A percentile compares a stretch with the other conserved stretches of the same genome.
Conservation (phyloP, 2,888 invertebrate genomes). For the Ichneumoninae sp. region DNA sequence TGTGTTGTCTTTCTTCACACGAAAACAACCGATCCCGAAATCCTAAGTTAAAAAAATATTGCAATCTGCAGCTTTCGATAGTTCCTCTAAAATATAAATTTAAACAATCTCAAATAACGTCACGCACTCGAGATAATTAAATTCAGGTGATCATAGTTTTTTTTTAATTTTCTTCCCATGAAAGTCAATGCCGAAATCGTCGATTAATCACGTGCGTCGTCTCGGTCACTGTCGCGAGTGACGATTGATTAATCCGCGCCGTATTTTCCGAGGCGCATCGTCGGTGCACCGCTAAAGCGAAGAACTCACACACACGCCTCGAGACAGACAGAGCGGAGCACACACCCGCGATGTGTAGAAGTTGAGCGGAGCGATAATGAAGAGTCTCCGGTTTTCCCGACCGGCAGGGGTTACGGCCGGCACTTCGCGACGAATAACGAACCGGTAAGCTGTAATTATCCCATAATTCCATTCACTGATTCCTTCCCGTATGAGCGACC, state of each 20-base stretch:
- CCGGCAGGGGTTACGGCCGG: background rate
- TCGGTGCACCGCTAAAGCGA: conserved; percentile 15
- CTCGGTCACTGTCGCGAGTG: conserved; percentile 31
- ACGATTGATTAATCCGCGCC: conserved; percentile 49
- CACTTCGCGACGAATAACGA: conserved; percentile 8
- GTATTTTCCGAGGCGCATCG: conserved; percentile 25
- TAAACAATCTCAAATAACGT: background rate
- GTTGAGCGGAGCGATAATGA: conserved; percentile 9
- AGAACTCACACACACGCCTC: background rate
- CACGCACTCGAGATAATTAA: conserved; percentile 11
- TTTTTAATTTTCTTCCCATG: background rate
- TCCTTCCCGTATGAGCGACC: background rate
- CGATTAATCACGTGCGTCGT: conserved; percentile 35
- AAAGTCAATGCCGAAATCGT: background rate
- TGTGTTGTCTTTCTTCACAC: background rate
- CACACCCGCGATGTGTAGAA: conserved; percentile 17
- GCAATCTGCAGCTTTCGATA: background rate
- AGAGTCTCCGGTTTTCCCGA: conserved; percentile 6
- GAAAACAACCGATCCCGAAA: background rate
- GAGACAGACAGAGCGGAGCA: background rate
- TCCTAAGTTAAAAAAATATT: background rate
- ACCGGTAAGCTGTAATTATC: conserved; percentile 1
- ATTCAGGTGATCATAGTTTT: background rate
- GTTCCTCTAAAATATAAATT: background rate
- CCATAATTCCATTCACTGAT: background rate